Conservation (phyloP, 2,797 vertebrate genomes). For the Salmo trutta region DNA sequence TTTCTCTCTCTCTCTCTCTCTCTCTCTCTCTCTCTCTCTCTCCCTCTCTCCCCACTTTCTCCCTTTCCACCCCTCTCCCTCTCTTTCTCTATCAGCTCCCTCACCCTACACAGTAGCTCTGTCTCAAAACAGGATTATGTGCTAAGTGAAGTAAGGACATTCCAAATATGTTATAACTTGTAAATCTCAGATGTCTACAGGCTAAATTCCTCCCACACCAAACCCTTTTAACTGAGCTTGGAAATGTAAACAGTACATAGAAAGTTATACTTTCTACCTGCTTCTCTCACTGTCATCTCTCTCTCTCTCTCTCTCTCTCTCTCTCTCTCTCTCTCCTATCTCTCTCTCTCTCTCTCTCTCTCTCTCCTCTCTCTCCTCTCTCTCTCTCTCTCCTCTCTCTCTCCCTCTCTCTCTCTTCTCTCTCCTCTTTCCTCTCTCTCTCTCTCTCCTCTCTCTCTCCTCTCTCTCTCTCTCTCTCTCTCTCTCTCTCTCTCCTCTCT, state of each 20-base stretch:
- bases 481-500: background rate
- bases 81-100: slow-evolving; percentile 1
- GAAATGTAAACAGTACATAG: slow-evolving; percentile 21
- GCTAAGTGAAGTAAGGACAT: slow-evolving; percentile 47
- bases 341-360: background rate
- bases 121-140: slow-evolving; percentile 4
- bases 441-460: background rate
- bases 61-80: background rate
- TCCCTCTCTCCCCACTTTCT: background rate
- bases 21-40: background rate
- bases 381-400: too few species aligned
- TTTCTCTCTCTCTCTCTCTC: background rate
- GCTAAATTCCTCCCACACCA: slow-evolving; percentile 29
- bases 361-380: too few species aligned
- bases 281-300: too few species aligned
- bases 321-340: background rate
- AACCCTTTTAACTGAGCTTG: slow-evolving; percentile 25
- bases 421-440: background rate
- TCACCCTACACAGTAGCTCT: background rate
- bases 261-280: too few species aligned
- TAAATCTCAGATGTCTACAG: slow-evolving; percentile 55
- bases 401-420: too few species aligned
- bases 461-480: background rate
- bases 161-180: slow-evolving; percentile 51
- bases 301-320: background rate